Evolutionary conservation across 1,140 invertebrate genomes (phyloP), one percentile per base, ranked within the genome.

Genomic region (Procambarus clarkii): DNA sequence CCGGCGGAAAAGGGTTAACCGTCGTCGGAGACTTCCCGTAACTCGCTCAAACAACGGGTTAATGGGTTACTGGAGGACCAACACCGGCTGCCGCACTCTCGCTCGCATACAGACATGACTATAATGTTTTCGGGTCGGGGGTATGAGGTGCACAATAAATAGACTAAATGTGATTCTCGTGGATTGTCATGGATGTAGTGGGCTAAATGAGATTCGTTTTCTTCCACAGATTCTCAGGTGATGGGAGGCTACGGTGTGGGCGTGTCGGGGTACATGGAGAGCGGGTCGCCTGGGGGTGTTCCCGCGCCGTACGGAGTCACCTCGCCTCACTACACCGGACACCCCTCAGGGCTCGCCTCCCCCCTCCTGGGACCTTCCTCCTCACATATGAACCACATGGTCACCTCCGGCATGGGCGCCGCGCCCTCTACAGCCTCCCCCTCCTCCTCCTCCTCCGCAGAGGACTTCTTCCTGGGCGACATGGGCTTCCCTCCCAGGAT

Each of bases 391-490:
- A 80, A 58, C 71, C 91, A 92, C 81, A 86, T 91, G 86, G 79
- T 86, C 58, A 69, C 87, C 54, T 88, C 90, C 80, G 89, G 91
- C 79, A 85, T 93, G 60, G 93, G 93, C 78, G 77, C 96, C 95
- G 94, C 93, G 93, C 94, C 92, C 93, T 94, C 92, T 94, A 94
- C 93, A 88, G 93, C 88, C 93, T 93, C 88, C 89, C 94, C 93
- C 87, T 93, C 92, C 86, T 93, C 91, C 92, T 94, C 92, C 85
- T 93, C 94, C 94, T 94, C 44, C 92, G 94, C 82, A 93, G 97
- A 98, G 94, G 97, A 98, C 94, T 96, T 97, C 92, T 97, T 96
- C 94, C 96, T 98, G 94, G 96, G 97, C 93, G 97, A 98, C 94
- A 95, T 98, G 91, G 97, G 97, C 92, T 97, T 97, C 94, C 97